Percentiles rank a stretch among this genome's conserved stretches.
phyloP scores from a whole-genome alignment of 1,140 invertebrate genomes.

The Zaprionus ghesquierei region DNA sequence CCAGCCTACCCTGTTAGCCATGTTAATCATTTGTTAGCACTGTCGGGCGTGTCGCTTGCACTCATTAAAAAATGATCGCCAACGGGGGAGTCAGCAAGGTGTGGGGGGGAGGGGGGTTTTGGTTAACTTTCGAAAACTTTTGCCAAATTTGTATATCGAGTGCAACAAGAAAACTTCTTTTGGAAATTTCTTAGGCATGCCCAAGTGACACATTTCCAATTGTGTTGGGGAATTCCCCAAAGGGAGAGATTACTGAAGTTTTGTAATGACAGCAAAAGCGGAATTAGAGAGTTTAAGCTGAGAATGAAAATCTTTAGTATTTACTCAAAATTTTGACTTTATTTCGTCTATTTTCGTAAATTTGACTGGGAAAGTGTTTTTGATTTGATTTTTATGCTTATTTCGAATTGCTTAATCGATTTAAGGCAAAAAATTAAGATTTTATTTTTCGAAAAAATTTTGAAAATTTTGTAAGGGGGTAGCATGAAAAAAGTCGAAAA shows the following conservation, averaged over 20 bases:
- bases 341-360: not conserved
- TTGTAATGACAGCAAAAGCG: constrained; percentile 22
- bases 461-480: not conserved
- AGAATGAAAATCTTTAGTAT: not conserved
- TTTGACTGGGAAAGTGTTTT: not conserved
- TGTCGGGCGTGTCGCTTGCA: constrained; percentile 35
- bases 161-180: constrained; percentile 37
- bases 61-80: constrained; percentile 40
- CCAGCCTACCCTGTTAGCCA: constrained; percentile 2
- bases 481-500: not conserved
- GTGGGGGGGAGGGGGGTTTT: no score
- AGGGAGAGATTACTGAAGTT: not conserved
- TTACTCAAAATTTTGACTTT: not conserved
- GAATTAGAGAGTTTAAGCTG: constrained; percentile 8
- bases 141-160: not conserved
- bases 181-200: constrained; percentile 44
- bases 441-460: no score
- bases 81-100: constrained; percentile 2
- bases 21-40: constrained; percentile 74
- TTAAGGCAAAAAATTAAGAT: not conserved
- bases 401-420: not conserved
- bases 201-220: constrained; percentile 75
- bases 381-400: not conserved
- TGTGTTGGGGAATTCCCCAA: constrained; percentile 34
- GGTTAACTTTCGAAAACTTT: constrained; percentile 51